phyloP scores from a whole-genome alignment of 2,888 invertebrate genomes.

The Machimus atricapillus region DNA sequence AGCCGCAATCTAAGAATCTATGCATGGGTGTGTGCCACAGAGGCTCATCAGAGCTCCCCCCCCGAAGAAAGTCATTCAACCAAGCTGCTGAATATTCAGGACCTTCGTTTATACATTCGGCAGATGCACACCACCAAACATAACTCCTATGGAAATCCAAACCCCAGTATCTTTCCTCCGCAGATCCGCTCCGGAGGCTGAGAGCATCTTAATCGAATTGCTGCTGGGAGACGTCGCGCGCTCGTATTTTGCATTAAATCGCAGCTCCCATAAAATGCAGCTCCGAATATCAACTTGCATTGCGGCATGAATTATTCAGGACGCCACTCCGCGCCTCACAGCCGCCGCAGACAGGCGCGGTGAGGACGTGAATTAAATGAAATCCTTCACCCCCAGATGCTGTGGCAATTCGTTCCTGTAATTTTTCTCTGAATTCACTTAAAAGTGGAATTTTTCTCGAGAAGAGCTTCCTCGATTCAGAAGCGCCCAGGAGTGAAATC shows the following conservation, averaged over 20 bases:
- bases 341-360: not conserved
- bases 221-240: not conserved
- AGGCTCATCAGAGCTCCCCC: not conserved
- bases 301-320: not conserved
- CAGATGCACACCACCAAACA: not conserved
- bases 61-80: not conserved
- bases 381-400: not conserved
- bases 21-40: not conserved
- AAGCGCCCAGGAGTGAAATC: not conserved
- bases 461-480: not conserved
- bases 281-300: not conserved
- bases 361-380: not conserved
- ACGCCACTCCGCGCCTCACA: not conserved
- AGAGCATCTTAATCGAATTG: not conserved
- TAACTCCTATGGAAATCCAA: not conserved
- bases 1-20: not conserved
- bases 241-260: not conserved
- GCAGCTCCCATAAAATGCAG: not conserved
- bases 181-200: not conserved
- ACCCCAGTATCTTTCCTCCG: not conserved
- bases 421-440: not conserved
- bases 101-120: not conserved
- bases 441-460: not conserved
- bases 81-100: not conserved
- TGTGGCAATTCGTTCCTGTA: not conserved